Evolutionary conservation across 2,888 invertebrate genomes (phyloP), one percentile per base, ranked within the genome.

Genomic region (Cephus rjabovi): DNA sequence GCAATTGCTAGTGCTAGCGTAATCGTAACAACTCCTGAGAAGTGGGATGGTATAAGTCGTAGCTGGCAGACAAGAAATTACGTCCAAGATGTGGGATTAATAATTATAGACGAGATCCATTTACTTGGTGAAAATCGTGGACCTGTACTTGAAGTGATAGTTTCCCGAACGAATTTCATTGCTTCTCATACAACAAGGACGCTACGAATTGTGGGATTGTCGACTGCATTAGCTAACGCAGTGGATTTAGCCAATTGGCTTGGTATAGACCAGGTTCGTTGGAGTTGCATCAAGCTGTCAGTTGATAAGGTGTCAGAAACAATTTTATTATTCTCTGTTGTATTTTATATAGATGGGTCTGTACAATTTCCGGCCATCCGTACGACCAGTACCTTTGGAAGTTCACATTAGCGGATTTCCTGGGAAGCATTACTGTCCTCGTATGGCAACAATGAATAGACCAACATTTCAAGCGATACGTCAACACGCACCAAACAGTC

Each of bases 381-480:
- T 99, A 0, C 94, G 99, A 33, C 99, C 99, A 0, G 99, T 99
- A 15, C 99, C 99, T 0, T 93, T 99, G 69, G 98, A 98, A 93
- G 96, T 96, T 15, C 98, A 98, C 88, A 98, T 99, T 85, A 95
- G 96, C 75, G 99, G 99, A 0, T 99, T 98, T 90, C 97, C 98
- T 0, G 99, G 98, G 4, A 97, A 99, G 83, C 98, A 99, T 91
- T 99, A 99, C 92, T 99, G 99, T 88, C 99, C 99, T 0, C 95
- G 99, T 75, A 99, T 99, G 99, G 96, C 98, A 81, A 97, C 98
- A 0, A 99, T 99, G 99, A 99, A 99, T 93, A 97, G 98, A 88
- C 99, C 99, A 0, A 96, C 98, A 0, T 99, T 97, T 93, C 97
- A 98, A 92, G 98, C 99, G 0, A 98, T 99, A 81, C 94, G 96